phyloP scores from a whole-genome alignment of 2,113 vertebrate genomes.

The Paedocypris sp. region DNA sequence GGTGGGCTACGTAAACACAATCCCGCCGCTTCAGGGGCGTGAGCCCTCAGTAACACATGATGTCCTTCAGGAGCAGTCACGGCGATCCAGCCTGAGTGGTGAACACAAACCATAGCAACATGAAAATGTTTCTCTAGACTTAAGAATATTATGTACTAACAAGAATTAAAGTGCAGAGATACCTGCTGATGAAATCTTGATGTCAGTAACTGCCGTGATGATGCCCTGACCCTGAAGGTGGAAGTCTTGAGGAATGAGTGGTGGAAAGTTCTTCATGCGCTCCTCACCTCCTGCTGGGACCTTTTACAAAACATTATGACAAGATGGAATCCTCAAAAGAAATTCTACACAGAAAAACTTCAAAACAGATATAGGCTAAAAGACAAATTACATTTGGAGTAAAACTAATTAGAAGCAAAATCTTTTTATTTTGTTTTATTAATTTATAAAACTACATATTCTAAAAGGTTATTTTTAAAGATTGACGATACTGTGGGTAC shows the following conservation, averaged over 20 bases:
- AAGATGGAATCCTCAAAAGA: too few species aligned
- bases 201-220: conserved; percentile 73
- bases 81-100: conserved; percentile 88
- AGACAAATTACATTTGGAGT: too few species aligned
- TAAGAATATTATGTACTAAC: background rate
- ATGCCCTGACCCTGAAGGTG: conserved; percentile 60
- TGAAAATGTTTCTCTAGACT: too few species aligned
- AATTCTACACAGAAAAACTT: too few species aligned
- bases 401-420: too few species aligned
- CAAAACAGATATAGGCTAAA: too few species aligned
- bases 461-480: too few species aligned
- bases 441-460: too few species aligned
- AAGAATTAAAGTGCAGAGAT: background rate
- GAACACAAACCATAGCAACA: background rate
- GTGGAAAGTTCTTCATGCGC: conserved; percentile 78
- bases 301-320: conserved; percentile 43
- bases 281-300: conserved; percentile 80
- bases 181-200: conserved; percentile 91
- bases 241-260: conserved; percentile 69
- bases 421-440: too few species aligned
- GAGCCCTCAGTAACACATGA: conserved; percentile 61
- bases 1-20: conserved; percentile 63
- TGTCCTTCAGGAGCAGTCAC: conserved; percentile 61
- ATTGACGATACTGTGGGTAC: too few species aligned
- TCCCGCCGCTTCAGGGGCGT: conserved; percentile 52